phyloP scores from a whole-genome alignment of 1,140 invertebrate genomes.

The Solen grandis region DNA sequence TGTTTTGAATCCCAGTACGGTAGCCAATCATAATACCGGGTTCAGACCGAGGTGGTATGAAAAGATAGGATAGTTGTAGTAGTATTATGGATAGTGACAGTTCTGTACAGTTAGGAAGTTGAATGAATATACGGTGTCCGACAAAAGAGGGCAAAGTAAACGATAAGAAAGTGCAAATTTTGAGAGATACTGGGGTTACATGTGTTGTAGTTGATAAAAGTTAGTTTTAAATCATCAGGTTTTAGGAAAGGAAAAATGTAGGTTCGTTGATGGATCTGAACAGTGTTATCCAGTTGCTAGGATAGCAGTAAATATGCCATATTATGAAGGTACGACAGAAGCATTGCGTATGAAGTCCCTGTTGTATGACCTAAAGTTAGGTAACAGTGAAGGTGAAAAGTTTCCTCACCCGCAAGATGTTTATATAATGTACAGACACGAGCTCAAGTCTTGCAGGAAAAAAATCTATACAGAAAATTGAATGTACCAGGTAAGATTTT shows the following conservation, averaged over 20 bases:
- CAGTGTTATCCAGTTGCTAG: too few relatives aligned
- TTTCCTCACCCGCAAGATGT: neutral
- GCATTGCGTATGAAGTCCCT: constrained; percentile 46
- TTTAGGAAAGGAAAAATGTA: constrained; percentile 29
- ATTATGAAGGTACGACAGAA: constrained; percentile 43
- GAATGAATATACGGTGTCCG: too few relatives aligned
- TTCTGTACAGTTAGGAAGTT: too few relatives aligned
- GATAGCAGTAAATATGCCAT: constrained; percentile 46
- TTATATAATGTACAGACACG: neutral
- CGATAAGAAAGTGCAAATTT: constrained; percentile 1
- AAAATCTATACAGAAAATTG: neutral
- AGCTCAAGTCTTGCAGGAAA: neutral
- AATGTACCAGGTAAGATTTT: too few relatives aligned
- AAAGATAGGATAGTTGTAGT: too few relatives aligned
- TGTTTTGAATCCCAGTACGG: too few relatives aligned
- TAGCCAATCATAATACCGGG: too few relatives aligned
- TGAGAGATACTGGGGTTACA: constrained; percentile 58
- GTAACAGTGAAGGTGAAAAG: constrained; percentile 50
- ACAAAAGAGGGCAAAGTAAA: too few relatives aligned
- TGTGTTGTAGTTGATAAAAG: constrained; percentile 27
- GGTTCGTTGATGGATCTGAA: constrained; percentile 37
- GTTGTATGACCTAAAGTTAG: constrained; percentile 54
- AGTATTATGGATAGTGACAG: too few relatives aligned
- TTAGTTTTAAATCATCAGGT: constrained; percentile 4
- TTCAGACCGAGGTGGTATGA: too few relatives aligned